Base-by-base conservation (phyloP, 1,140 invertebrate species). In the Centruroides vittatus region DNA sequence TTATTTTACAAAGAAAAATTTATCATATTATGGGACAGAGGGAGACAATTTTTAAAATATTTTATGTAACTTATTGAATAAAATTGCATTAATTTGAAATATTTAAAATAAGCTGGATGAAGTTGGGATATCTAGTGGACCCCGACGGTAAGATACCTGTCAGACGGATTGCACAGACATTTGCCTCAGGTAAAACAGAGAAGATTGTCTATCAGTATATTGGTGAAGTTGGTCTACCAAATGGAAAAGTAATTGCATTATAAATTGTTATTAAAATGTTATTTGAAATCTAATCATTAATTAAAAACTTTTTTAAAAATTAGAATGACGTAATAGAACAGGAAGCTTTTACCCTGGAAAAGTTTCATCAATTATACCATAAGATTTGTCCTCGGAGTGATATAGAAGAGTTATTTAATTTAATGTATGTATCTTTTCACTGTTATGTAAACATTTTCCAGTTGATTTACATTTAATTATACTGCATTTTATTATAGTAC, bases 361-460 rank as follows among this genome's bases (percentile, higher is more conserved):
- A 97, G 73, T 99, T 99, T 75, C 96, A 98, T 77, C 85, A 88
- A 53, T 78, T 99, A 3, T 99, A 99, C 75, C 93, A 98, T 73
- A 98, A 96, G 78, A 97, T 99, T 68, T 99, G 97, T 74, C 97
- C 97, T 9, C 81, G 97, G 66, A 98, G 96, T 70, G 97, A 99
- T 73, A 98, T 99, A 67, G 95, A 99, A 75, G 94, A 98, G 74
- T 77, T 99, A 4, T 99, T 98, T 73, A 86, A 93, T 73, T 88
- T 88, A 55, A 88, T 99, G 95, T 98, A 80, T 86, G 89, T 84
- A 46, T 41, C 8, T 41, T 2, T 23, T 23, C 23, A 23, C 23
- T 23, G 23, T 41, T 6, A 41, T 41, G 8, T 41, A 41, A 41
- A 41, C 3, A 51, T 6, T 7, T 51, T 51, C 10, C 5, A 51